These are phyloP conservation scores for Pandemis corylana DNA, from an alignment of 2,888 invertebrate species.

Conservation along the genomic window DNA sequence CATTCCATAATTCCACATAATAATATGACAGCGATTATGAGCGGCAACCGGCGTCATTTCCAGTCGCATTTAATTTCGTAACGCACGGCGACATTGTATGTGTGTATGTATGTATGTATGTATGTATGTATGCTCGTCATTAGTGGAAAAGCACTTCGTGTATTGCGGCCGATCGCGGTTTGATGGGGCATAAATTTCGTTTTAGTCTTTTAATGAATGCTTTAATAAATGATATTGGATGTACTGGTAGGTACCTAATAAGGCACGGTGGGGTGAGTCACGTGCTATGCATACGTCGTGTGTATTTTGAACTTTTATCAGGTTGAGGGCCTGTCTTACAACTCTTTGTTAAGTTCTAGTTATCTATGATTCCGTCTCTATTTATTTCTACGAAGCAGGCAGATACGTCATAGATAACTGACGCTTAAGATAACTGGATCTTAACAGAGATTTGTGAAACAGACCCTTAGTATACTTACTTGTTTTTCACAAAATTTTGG, in stretches of 20 bases:
- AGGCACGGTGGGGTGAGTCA: conserved; percentile 14
- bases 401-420: too few relatives aligned
- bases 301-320: too few relatives aligned
- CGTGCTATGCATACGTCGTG: too few relatives aligned
- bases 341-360: too few relatives aligned
- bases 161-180: conserved; percentile 60
- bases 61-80: conserved; percentile 37
- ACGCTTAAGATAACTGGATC: too few relatives aligned
- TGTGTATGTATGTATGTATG: too few relatives aligned
- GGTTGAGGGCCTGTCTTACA: too few relatives aligned
- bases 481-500: too few relatives aligned
- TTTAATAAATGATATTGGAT: conserved; percentile 62
- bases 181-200: conserved; percentile 60
- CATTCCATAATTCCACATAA: neutral
- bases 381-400: too few relatives aligned
- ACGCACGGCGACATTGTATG: conserved; percentile 30
- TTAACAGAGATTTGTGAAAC: too few relatives aligned
- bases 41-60: conserved; percentile 27
- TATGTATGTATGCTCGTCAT: conserved; percentile 56
- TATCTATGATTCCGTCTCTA: too few relatives aligned
- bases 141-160: conserved; percentile 62
- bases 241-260: conserved; percentile 29
- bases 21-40: neutral
- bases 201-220: conserved; percentile 69
- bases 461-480: too few relatives aligned